Evolutionary conservation across 2,797 vertebrate genomes (phyloP), one percentile per base, ranked within the genome.

Genomic region (Cirrhinus mrigala): DNA sequence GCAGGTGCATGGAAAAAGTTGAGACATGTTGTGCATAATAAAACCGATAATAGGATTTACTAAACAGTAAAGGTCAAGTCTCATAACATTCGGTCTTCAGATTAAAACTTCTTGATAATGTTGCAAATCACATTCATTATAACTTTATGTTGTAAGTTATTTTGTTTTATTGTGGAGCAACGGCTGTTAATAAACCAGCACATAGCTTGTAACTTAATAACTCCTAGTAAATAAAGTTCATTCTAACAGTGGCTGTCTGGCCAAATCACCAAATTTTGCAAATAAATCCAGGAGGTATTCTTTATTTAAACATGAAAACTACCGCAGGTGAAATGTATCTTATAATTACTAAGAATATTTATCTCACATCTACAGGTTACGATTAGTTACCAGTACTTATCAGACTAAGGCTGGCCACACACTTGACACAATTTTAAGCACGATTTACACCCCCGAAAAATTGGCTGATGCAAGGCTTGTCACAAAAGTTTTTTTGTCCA

Each of bases 31-130:
- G 2, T 37, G 79, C 27, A 54, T 54, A n/a, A 54, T 54, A 69
- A 24, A 37, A 44, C 48, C 11, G 48, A 52, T 52, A 52, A 64
- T 22, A 68, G 62, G 60, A 80, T 68, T 80, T 66, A 66, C 62
- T 66, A 66, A 68, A 40, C 79, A 12, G 29, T 54, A 69, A 81
- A 81, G 48, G 29, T 69, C 79, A 80, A 79, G 58, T 29, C 27
- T 50, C 3, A 33, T 15, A 58, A 37, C 0, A 0, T 58, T 58
- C 20, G 20, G 71, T 54, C 29, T 69, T 22, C 33, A 44, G 33
- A 37, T 54, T 33, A 79, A 76, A 64, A 16, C 15, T 33, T 27
- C 60, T 79, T 79, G 58, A 66, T 48, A 68, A 29, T n/a, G 12
- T 50, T 66, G 27, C 44, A 66, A 79, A 66, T 64, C 24, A 12